Percentiles rank a stretch among this genome's conserved stretches.
Conservation (phyloP, 2,888 invertebrate genomes). For the Leptogaster cylindrica region DNA sequence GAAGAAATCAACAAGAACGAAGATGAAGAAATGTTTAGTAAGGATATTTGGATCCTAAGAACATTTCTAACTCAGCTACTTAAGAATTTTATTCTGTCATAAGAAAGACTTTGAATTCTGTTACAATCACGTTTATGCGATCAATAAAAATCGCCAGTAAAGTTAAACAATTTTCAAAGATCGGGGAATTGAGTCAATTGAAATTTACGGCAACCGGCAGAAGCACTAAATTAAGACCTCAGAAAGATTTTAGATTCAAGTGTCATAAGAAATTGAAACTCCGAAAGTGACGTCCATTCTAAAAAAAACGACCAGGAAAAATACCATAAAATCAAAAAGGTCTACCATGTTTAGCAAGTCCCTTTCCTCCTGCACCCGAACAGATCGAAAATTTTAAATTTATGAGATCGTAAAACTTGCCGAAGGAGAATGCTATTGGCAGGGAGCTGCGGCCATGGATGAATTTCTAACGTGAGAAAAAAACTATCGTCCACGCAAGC, state of each 20-base stretch:
- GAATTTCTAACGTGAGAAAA: too few species aligned
- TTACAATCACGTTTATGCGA: not conserved
- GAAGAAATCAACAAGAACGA: too few species aligned
- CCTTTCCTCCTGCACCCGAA: constrained; percentile 19
- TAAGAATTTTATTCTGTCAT: constrained; percentile 20
- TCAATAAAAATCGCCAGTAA: constrained; percentile 13
- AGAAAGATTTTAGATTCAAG: not conserved
- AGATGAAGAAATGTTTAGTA: too few species aligned
- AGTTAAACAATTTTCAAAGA: not conserved
- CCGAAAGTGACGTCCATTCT: constrained; percentile 12
- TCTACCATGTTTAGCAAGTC: constrained; percentile 26
- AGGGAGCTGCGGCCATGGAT: too few species aligned
- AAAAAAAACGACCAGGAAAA: not conserved
- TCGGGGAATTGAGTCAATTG: constrained; percentile 9
- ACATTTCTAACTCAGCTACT: too few species aligned
- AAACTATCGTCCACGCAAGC: too few species aligned
- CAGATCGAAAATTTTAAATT: constrained; percentile 24
- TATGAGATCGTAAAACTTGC: constrained; percentile 19
- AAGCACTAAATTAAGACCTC: constrained; percentile 27
- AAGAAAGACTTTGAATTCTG: constrained; percentile 9
- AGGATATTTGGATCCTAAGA: too few species aligned
- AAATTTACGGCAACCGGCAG: constrained; percentile 14
- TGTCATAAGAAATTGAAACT: constrained; percentile 11
- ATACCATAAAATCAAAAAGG: constrained; percentile 19
- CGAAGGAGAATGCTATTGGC: too few species aligned